Evolutionary conservation across 2,113 vertebrate genomes (phyloP).

Genomic region (Protobothrops mucrosquamatus): DNA sequence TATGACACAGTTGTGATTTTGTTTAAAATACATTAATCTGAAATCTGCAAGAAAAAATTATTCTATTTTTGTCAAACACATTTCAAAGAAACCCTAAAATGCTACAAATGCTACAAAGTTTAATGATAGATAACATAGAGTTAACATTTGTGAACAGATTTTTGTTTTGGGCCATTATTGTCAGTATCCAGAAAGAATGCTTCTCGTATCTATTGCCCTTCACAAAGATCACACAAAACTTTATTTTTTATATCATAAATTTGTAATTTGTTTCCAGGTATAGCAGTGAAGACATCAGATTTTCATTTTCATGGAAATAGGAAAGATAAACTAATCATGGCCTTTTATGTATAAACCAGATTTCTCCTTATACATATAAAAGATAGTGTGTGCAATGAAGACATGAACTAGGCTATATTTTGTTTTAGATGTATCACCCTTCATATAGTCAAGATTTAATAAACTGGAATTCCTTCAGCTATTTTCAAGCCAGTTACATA

Average conservation of each 20-base stretch:
- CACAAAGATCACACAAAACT: conserved; percentile 14
- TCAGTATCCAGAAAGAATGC: conserved; percentile 12
- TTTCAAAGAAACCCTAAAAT: background rate
- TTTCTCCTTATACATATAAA: background rate
- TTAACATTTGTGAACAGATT: conserved; percentile 22
- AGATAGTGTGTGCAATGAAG: background rate
- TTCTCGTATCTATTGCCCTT: background rate
- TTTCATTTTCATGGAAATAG: background rate
- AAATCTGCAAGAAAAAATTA: conserved; percentile 3
- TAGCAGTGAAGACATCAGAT: background rate
- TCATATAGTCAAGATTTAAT: background rate
- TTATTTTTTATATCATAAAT: background rate
- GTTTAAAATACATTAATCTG: background rate
- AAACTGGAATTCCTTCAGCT: background rate
- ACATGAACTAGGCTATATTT: background rate
- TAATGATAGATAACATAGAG: conserved; percentile 17
- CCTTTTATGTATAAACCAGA: background rate
- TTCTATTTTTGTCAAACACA: background rate
- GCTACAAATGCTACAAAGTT: background rate
- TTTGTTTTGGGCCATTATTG: conserved; percentile 25
- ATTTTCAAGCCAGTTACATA: background rate
- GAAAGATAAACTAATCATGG: background rate
- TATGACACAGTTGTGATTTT: background rate
- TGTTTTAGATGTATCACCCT: background rate
- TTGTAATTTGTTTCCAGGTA: background rate